phyloP scores from a whole-genome alignment of 1,140 invertebrate species.

The Penaeus japonicus region DNA sequence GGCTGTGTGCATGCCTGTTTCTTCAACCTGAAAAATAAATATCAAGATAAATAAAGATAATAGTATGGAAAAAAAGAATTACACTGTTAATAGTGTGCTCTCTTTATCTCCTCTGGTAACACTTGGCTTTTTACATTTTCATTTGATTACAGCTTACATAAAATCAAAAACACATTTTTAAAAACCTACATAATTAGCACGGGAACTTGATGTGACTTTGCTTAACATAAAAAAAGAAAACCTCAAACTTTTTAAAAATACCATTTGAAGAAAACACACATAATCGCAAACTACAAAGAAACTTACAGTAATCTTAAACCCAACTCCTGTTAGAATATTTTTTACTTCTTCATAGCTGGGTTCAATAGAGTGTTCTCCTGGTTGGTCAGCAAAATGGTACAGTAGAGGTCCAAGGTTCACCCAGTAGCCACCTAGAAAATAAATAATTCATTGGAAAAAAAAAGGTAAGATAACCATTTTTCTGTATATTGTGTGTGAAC shows the following conservation, averaged over 20 bases:
- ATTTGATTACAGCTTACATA: slow-evolving; percentile 33
- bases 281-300: neutral
- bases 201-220: too few relatives aligned
- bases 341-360: slow-evolving; percentile 87
- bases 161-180: slow-evolving; percentile 59
- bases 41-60: slow-evolving; percentile 61
- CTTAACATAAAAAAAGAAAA: neutral
- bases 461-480: neutral
- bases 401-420: slow-evolving; percentile 92
- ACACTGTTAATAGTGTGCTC: neutral
- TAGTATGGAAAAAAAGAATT: neutral
- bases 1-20: slow-evolving; percentile 76
- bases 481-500: neutral
- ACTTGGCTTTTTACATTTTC: neutral
- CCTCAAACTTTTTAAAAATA: neutral
- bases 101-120: neutral
- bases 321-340: slow-evolving; percentile 82
- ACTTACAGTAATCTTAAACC: slow-evolving; percentile 85
- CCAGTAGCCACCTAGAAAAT: slow-evolving; percentile 77
- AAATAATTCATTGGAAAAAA: neutral
- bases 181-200: neutral
- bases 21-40: slow-evolving; percentile 75
- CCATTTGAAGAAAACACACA: neutral
- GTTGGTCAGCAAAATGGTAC: slow-evolving; percentile 93
- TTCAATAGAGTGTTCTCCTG: slow-evolving; percentile 91